phyloP scores from a whole-genome alignment of 2,888 invertebrate genomes.

The Cerastis leucographa region DNA sequence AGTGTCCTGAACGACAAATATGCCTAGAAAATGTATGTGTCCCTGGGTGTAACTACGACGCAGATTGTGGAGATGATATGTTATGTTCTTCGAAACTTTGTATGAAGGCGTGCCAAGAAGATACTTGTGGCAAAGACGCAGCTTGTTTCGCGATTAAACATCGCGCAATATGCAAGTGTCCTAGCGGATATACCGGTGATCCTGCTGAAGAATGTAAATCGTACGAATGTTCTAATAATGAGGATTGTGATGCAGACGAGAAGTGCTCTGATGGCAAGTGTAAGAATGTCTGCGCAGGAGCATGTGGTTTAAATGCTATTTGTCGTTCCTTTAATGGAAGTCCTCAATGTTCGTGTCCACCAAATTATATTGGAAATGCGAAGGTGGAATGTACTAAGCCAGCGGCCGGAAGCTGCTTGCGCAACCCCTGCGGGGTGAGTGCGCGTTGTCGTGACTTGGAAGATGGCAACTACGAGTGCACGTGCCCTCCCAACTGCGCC shows the following conservation, averaged over 20 bases:
- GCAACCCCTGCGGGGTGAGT: constrained; percentile 96
- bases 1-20: constrained; percentile 94
- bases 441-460: constrained; percentile 95
- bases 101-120: constrained; percentile 92
- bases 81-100: constrained; percentile 93
- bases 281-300: constrained; percentile 95
- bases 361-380: constrained; percentile 95
- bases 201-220: constrained; percentile 94
- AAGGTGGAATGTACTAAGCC: constrained; percentile 93
- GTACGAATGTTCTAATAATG: constrained; percentile 94
- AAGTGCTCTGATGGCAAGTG: constrained; percentile 93
- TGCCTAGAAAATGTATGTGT: constrained; percentile 94
- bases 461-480: constrained; percentile 95
- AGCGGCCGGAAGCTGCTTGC: constrained; percentile 93
- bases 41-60: constrained; percentile 94
- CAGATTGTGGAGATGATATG: constrained; percentile 94
- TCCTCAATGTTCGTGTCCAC: constrained; percentile 96
- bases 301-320: constrained; percentile 96
- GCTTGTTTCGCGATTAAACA: constrained; percentile 95
- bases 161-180: constrained; percentile 96
- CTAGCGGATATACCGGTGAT: constrained; percentile 96
- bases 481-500: constrained; percentile 94
- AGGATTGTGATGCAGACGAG: constrained; percentile 95
- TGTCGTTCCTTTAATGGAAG: constrained; percentile 94
- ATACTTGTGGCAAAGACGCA: constrained; percentile 95